Conservation (phyloP, 2,797 vertebrate species). For the Sebastes wilsoni region DNA sequence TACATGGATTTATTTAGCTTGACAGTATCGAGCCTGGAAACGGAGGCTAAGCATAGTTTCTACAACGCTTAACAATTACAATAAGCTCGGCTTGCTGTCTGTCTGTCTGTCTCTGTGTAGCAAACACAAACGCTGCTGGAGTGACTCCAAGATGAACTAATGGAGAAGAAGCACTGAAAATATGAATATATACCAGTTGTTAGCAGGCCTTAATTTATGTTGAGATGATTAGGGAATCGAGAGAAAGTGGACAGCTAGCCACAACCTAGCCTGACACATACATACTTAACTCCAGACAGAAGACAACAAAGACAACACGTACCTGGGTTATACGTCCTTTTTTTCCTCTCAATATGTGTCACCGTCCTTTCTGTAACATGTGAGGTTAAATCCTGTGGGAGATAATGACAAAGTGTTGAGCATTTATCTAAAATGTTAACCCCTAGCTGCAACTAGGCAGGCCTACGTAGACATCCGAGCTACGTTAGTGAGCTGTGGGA, state of each 20-base stretch:
- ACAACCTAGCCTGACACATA: constrained; percentile 46
- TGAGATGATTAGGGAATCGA: background rate
- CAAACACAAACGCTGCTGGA: constrained; percentile 26
- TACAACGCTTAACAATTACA: constrained; percentile 53
- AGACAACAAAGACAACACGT: constrained; percentile 79
- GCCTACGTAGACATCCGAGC: constrained; percentile 60
- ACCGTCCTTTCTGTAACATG: constrained; percentile 59
- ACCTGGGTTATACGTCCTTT: constrained; percentile 70
- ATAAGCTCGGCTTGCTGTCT: constrained; percentile 36
- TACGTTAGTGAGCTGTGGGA: constrained; percentile 49
- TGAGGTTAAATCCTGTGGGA: constrained; percentile 52
- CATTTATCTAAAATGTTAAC: background rate
- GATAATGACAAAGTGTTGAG: constrained; percentile 20
- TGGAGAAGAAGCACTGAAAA: background rate
- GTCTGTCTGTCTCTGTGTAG: constrained; percentile 11
- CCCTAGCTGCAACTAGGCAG: constrained; percentile 17
- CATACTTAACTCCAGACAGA: constrained; percentile 53
- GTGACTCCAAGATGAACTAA: constrained; percentile 31
- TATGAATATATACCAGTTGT: background rate
- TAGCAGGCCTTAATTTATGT: background rate
- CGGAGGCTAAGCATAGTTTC: constrained; percentile 48
- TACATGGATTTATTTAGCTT: constrained; percentile 5
- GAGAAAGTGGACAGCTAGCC: constrained; percentile 43
- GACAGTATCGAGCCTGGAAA: constrained; percentile 32
- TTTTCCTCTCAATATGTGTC: constrained; percentile 45